These are phyloP conservation scores for Lucilia sericata DNA, from an alignment of 1,140 invertebrate genomes.

Conservation along the genomic window DNA sequence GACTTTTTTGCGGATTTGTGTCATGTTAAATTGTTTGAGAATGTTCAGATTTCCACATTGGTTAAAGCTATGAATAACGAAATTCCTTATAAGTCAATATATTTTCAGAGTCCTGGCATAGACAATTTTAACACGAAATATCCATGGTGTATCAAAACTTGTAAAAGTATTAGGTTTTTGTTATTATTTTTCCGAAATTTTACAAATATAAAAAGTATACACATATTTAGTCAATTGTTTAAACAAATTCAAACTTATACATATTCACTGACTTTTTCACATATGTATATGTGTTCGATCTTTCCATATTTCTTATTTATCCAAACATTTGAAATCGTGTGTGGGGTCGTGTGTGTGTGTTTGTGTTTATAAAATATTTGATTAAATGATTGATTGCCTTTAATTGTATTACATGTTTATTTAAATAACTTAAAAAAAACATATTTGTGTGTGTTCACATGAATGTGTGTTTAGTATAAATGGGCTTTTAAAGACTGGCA, in stretches of 20 bases:
- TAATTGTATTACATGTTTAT: slow-evolving; percentile 27
- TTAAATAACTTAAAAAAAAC: background rate
- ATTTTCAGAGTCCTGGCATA: too few relatives aligned
- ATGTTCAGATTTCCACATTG: too few relatives aligned
- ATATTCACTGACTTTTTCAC: too few relatives aligned
- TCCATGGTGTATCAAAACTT: too few relatives aligned
- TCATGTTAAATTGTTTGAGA: too few relatives aligned
- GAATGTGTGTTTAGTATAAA: background rate
- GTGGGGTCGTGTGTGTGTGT: background rate
- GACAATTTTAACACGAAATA: too few relatives aligned
- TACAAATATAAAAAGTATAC: background rate
- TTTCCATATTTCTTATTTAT: background rate
- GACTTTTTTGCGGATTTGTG: too few relatives aligned
- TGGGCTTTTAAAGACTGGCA: background rate
- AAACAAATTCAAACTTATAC: background rate
- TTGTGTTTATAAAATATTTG: slow-evolving; percentile 9
- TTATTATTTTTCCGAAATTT: too few relatives aligned
- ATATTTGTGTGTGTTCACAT: background rate
- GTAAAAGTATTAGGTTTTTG: too few relatives aligned
- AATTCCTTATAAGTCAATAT: too few relatives aligned
- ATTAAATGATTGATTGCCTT: slow-evolving; percentile 36
- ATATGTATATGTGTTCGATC: background rate
- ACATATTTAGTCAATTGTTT: background rate
- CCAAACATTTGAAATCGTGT: background rate
- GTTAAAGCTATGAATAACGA: too few relatives aligned